Percentiles rank a stretch among this genome's conserved stretches.
Conservation (phyloP, 2,113 vertebrate genomes). For the Seriola rivoliana region DNA sequence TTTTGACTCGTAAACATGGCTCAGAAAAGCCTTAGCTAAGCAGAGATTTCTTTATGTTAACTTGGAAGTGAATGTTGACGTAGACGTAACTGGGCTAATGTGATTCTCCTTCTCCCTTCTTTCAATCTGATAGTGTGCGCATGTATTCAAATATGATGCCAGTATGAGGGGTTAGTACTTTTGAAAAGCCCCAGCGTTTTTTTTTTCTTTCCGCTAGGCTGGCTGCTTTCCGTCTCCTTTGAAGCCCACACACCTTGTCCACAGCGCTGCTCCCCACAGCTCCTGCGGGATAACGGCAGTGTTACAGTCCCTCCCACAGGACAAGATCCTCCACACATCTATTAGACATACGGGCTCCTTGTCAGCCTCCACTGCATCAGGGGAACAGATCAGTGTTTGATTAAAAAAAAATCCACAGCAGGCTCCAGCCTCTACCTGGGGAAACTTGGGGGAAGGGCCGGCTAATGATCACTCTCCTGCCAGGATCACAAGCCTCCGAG, state of each 20-base stretch:
- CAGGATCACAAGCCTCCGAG: conserved; percentile 57
- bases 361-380: conserved; percentile 56
- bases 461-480: conserved; percentile 71
- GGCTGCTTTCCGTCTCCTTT: conserved; percentile 54
- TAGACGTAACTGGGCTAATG: conserved; percentile 71
- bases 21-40: conserved; percentile 24
- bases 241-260: conserved; percentile 78
- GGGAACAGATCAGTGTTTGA: conserved; percentile 70
- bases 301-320: conserved; percentile 70
- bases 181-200: conserved; percentile 10
- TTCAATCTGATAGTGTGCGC: conserved; percentile 50
- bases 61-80: conserved; percentile 43
- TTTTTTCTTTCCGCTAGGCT: conserved; percentile 11
- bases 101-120: conserved; percentile 43
- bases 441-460: conserved; percentile 24
- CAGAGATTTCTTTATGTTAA: conserved; percentile 49
- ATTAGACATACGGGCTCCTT: conserved; percentile 63
- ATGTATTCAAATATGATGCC: conserved; percentile 51
- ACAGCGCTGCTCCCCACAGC: conserved; percentile 47
- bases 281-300: conserved; percentile 57
- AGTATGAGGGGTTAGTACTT: conserved; percentile 10
- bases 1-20: conserved; percentile 15
- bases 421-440: conserved; percentile 54
- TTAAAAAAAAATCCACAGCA: conserved; percentile 56
- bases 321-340: conserved; percentile 60